Evolutionary conservation across 2,113 vertebrate genomes (phyloP).

Genomic region (Nothoprocta pentlandii): DNA sequence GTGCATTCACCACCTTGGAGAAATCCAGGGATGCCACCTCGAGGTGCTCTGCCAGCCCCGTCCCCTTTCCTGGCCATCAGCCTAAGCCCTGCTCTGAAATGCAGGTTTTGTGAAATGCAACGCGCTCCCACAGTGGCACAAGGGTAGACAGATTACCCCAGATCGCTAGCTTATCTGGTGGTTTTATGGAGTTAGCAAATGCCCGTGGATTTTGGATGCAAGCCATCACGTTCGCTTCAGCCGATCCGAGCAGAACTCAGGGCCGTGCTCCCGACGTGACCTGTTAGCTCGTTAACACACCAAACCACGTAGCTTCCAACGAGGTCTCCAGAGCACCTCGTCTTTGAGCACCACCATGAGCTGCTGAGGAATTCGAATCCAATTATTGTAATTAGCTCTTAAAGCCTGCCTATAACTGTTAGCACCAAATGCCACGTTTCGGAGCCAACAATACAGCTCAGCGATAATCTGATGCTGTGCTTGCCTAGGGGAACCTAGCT

Average conservation of each 20-base stretch:
- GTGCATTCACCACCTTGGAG: not conserved
- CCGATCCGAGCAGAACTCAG: not conserved
- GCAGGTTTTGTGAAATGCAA: not conserved
- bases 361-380: not conserved
- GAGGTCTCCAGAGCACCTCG: not conserved
- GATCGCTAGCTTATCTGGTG: fast-evolving
- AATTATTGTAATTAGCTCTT: not conserved
- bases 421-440: too few relatives aligned
- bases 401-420: not conserved
- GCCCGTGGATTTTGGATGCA: not conserved
- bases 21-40: not conserved
- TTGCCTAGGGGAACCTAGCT: not conserved
- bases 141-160: not conserved
- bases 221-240: not conserved
- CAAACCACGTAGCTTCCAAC: not conserved
- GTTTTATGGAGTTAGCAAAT: fast-evolving
- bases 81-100: not conserved
- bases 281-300: not conserved
- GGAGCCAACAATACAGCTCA: not conserved
- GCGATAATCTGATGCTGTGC: fast-evolving
- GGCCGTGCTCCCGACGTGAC: not conserved
- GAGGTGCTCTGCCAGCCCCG: not conserved
- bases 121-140: fast-evolving
- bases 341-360: not conserved
- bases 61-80: not conserved